Conservation (phyloP, 2,888 invertebrate species). For the Diachrysia chrysitis region DNA sequence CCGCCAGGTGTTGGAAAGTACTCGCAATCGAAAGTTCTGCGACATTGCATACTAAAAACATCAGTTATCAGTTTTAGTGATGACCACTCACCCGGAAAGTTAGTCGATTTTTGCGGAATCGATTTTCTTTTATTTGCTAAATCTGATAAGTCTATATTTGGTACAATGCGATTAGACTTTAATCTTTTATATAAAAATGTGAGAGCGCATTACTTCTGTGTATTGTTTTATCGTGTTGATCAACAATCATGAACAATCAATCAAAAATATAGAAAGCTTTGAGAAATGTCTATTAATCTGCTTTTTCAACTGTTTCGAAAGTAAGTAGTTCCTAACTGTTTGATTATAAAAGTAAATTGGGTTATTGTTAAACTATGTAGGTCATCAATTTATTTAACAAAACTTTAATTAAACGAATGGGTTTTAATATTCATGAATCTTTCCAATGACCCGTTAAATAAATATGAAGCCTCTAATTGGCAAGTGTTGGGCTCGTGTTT, state of each 20-base stretch:
- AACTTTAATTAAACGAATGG: neutral
- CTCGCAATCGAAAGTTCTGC: slow-evolving; percentile 43
- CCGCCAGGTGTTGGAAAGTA: slow-evolving; percentile 41
- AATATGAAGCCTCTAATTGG: slow-evolving; percentile 2
- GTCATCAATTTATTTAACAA: neutral
- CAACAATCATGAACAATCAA: slow-evolving; percentile 4
- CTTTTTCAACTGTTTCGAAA: slow-evolving; percentile 2
- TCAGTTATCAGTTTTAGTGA: slow-evolving; percentile 16
- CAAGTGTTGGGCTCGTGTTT: slow-evolving; percentile 2
- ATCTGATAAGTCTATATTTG: neutral
- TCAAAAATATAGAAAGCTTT: neutral
- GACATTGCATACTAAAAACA: slow-evolving; percentile 30
- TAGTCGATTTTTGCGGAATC: slow-evolving; percentile 14
- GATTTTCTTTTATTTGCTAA: neutral
- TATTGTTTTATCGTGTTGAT: neutral
- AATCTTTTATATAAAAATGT: neutral
- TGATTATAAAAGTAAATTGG: neutral
- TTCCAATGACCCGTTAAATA: neutral
- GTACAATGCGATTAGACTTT: too few relatives aligned
- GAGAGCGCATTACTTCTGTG: neutral
- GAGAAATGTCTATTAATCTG: neutral
- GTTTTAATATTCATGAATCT: neutral
- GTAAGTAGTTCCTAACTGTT: neutral
- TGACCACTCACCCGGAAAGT: slow-evolving; percentile 30
- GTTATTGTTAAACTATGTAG: neutral